Evolutionary conservation across 2,797 vertebrate genomes (phyloP), one percentile per base, ranked within the genome.

Genomic region (Eupleurogrammus muticus): DNA sequence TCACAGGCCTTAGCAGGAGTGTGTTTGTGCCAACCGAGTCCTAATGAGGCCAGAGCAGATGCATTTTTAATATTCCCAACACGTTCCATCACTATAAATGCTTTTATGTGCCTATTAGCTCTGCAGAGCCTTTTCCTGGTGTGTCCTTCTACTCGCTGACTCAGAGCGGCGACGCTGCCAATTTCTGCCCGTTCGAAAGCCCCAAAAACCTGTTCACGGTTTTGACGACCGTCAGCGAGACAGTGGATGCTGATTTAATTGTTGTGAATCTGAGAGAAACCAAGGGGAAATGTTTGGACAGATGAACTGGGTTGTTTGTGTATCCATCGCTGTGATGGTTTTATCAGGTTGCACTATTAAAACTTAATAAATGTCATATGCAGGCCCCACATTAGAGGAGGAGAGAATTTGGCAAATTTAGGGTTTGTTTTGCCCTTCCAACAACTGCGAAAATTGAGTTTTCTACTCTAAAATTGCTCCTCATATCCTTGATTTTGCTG

Each of bases 51-150:
- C 36, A 44, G 52, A 75, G 62, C 83, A 83, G 82, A 89, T 92
- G 83, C 79, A 93, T 91, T 80, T 91, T 91, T 93, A 85, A 92
- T 90, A 83, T 61, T 73, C 64, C 32, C 47, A 75, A 70, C 84
- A 80, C 81, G 84, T 87, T 79, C 75, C 64, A 84, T 90, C 80
- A 82, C 63, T 73, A 79, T 86, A 85, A 90, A 90, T 68, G 53
- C 75, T 86, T 91, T 88, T 81, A 89, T 87, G 81, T 79, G 79
- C 67, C 70, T 63, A 64, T 85, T 74, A 80, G 42, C 35, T 53
- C 65, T 17, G 1, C 53, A 59, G 72, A 73, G 35, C 48, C 64
- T 81, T 71, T 81, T 71, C 44, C 50, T 47, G n/a, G 23, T 70
- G 60, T 66, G 79, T 78, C 68, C 52, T 67, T 65, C 38, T 42